These are phyloP conservation scores for Melipona beecheii DNA, from an alignment of 2,888 invertebrate genomes.

Conservation along the genomic window DNA sequence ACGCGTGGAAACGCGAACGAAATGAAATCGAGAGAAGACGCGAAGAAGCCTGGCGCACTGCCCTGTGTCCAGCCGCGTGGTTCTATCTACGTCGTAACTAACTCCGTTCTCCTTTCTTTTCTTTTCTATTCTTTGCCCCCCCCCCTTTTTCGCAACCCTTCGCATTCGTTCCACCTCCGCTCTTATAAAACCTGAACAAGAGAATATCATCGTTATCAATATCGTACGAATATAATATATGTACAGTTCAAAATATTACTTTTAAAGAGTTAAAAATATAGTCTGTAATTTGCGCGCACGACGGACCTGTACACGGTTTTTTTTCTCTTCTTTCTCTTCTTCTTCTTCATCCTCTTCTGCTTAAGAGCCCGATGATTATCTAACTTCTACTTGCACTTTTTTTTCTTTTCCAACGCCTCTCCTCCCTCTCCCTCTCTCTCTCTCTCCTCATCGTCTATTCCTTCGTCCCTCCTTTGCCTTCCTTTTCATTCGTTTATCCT, in stretches of 20 bases:
- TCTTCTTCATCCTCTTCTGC: too few species aligned
- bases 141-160: background rate
- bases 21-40: slow-evolving; percentile 27
- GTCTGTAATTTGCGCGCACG: slow-evolving; percentile 82
- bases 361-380: slow-evolving; percentile 67
- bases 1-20: slow-evolving; percentile 31
- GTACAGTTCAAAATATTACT: slow-evolving; percentile 82
- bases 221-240: slow-evolving; percentile 81
- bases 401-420: slow-evolving; percentile 52
- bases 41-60: slow-evolving; percentile 60
- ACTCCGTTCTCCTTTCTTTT: slow-evolving; percentile 23
- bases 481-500: background rate
- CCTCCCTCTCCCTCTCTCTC: slow-evolving; percentile 9
- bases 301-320: slow-evolving; percentile 78
- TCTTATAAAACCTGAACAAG: slow-evolving; percentile 79
- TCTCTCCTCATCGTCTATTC: background rate
- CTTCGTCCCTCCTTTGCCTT: background rate
- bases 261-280: slow-evolving; percentile 84
- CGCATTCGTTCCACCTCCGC: slow-evolving; percentile 25
- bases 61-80: slow-evolving; percentile 59
- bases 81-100: slow-evolving; percentile 65
- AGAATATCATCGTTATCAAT: slow-evolving; percentile 80
- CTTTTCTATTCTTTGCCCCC: slow-evolving; percentile 17
- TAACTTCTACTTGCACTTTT: slow-evolving; percentile 65
- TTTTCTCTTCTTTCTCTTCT: background rate